A percentile compares a stretch with the other conserved stretches of the same genome.
Conservation (phyloP, 2,888 invertebrate genomes). For the Drosophila borborema region DNA sequence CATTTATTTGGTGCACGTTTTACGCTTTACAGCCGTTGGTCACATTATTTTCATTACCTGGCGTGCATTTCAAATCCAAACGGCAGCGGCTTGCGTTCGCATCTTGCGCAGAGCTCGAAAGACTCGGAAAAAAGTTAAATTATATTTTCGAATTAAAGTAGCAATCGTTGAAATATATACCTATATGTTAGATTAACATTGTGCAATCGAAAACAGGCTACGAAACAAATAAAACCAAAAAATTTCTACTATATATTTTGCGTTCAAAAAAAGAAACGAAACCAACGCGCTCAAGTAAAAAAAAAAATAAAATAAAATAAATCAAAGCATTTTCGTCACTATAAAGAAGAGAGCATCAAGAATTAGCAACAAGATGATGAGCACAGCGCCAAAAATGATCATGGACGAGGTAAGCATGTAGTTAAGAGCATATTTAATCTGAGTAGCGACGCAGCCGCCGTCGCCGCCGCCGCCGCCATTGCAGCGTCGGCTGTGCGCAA, state of each 20-base stretch:
- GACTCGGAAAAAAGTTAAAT: conserved; percentile 2
- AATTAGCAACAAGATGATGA: conserved; percentile 66
- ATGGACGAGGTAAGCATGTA: conserved; percentile 74
- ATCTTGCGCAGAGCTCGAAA: conserved; percentile 59
- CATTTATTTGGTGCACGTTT: conserved; percentile 1
- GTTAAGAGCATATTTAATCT: not conserved
- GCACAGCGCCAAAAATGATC: conserved; percentile 63
- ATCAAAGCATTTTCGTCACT: conserved; percentile 19
- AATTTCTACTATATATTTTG: conserved; percentile 15
- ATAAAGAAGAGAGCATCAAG: conserved; percentile 2
- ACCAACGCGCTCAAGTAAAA: conserved; percentile 40
- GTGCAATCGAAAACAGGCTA: conserved; percentile 51
- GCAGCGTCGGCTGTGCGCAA: conserved; percentile 23
- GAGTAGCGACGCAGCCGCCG: conserved; percentile 20
- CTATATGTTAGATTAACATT: conserved; percentile 22
- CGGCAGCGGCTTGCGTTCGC: conserved; percentile 72
- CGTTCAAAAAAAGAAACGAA: conserved; percentile 15
- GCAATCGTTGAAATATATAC: conserved; percentile 55
- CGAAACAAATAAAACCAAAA: conserved; percentile 3
- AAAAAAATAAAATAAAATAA: conserved; percentile 1
- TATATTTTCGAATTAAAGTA: conserved; percentile 18
- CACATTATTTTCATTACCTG: conserved; percentile 60
- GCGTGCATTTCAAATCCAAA: conserved; percentile 79
- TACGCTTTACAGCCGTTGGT: not conserved
- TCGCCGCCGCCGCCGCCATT: conserved; percentile 38